phyloP scores from a whole-genome alignment of 2,888 invertebrate species.

The Epirrhoe tristata region DNA sequence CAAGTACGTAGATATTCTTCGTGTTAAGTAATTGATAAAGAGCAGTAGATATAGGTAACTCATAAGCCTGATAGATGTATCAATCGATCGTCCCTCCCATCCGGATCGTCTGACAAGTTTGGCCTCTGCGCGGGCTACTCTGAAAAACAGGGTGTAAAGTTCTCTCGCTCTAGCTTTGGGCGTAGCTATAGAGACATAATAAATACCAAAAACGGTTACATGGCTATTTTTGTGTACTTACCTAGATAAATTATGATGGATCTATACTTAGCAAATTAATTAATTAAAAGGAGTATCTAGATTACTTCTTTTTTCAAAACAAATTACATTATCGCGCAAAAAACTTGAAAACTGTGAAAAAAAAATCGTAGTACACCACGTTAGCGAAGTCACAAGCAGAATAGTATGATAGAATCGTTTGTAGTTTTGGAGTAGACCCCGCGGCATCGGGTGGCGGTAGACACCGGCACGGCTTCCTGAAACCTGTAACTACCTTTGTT shows the following conservation, averaged over 20 bases:
- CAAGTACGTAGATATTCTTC: background rate
- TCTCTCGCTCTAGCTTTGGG: too few species aligned
- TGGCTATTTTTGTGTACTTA: too few species aligned
- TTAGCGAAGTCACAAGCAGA: background rate
- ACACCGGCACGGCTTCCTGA: constrained; percentile 75
- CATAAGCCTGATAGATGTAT: constrained; percentile 55
- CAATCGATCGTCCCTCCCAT: constrained; percentile 50
- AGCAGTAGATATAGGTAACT: constrained; percentile 41
- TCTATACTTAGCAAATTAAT: too few species aligned
- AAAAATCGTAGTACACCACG: too few species aligned
- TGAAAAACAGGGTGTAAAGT: constrained; percentile 8
- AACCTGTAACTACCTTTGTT: constrained; percentile 72
- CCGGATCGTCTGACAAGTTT: constrained; percentile 52
- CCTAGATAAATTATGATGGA: too few species aligned
- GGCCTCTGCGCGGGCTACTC: constrained; percentile 38
- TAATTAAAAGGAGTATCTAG: too few species aligned
- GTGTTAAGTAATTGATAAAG: constrained; percentile 39
- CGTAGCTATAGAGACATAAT: too few species aligned
- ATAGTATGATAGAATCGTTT: background rate
- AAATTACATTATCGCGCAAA: too few species aligned
- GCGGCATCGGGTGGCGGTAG: constrained; percentile 54
- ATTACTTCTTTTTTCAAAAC: too few species aligned
- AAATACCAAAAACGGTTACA: too few species aligned
- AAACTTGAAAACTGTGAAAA: too few species aligned
- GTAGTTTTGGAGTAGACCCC: constrained; percentile 34